Conservation (phyloP, 2,888 invertebrate genomes). For the Eueremaeus valkanovi region DNA sequence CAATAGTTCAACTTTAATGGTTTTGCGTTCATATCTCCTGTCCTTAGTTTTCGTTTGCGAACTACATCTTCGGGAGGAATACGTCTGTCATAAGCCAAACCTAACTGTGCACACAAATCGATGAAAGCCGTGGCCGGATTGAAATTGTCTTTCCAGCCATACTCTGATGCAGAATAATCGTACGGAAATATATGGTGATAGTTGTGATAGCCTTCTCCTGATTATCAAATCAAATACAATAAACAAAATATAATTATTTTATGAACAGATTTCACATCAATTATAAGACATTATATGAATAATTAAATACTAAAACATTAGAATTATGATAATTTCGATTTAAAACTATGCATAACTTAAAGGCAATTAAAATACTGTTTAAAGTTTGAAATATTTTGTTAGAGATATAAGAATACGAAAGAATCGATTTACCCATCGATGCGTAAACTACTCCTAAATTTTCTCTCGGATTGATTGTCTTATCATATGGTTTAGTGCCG, state of each 20-base stretch:
- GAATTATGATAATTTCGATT: too few relatives aligned
- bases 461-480: constrained; percentile 66
- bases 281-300: too few relatives aligned
- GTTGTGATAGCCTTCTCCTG: constrained; percentile 36
- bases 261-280: too few relatives aligned
- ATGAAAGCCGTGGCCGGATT: constrained; percentile 31
- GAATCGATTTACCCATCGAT: not conserved
- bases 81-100: constrained; percentile 24
- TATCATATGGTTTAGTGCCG: constrained; percentile 56
- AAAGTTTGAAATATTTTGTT: not conserved
- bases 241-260: not conserved
- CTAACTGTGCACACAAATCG: constrained; percentile 23
- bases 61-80: not conserved
- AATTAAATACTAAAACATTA: too few relatives aligned
- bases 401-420: too few relatives aligned
- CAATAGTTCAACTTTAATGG: too few relatives aligned
- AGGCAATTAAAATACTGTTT: not conserved
- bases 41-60: constrained; percentile 6
- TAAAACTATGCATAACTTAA: not conserved
- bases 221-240: not conserved
- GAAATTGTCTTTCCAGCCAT: constrained; percentile 20
- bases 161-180: constrained; percentile 33
- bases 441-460: not conserved
- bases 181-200: constrained; percentile 38
- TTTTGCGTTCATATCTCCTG: too few relatives aligned